Evolutionary conservation across 2,888 invertebrate species (phyloP).

Genomic region (Drosophila heteroneura): DNA sequence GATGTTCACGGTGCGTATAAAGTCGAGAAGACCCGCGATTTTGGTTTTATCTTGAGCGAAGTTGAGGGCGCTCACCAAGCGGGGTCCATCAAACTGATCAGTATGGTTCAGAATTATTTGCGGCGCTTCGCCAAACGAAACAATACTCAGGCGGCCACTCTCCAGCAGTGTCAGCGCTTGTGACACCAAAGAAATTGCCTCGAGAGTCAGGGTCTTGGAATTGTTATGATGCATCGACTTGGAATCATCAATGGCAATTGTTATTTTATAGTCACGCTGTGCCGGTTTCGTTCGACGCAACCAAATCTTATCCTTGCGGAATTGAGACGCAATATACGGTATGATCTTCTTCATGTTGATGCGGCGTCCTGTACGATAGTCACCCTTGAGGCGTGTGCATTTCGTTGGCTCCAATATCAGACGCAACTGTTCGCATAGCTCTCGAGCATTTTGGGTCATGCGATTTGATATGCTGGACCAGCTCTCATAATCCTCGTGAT

Average conservation of each 20-base stretch:
- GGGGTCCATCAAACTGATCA: slow-evolving; percentile 92
- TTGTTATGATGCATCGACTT: slow-evolving; percentile 95
- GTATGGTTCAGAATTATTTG: slow-evolving; percentile 96
- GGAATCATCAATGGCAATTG: slow-evolving; percentile 98
- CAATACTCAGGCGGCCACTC: slow-evolving; percentile 95
- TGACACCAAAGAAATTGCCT: slow-evolving; percentile 96
- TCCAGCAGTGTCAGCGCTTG: slow-evolving; percentile 96
- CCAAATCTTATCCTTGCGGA: slow-evolving; percentile 99
- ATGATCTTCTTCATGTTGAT: slow-evolving; percentile 99
- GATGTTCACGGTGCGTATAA: slow-evolving; percentile 89
- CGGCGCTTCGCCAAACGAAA: slow-evolving; percentile 95
- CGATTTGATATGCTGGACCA: slow-evolving; percentile 85
- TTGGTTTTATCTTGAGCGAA: slow-evolving; percentile 96
- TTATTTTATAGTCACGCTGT: slow-evolving; percentile 97
- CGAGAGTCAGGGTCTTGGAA: slow-evolving; percentile 96
- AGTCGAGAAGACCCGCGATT: slow-evolving; percentile 93
- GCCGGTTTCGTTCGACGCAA: slow-evolving; percentile 97
- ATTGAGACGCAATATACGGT: slow-evolving; percentile 99
- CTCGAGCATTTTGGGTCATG: slow-evolving; percentile 89
- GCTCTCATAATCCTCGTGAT: slow-evolving; percentile 81
- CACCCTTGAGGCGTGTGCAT: slow-evolving; percentile 95
- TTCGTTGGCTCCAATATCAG: slow-evolving; percentile 98
- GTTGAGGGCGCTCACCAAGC: slow-evolving; percentile 91
- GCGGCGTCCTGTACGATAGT: slow-evolving; percentile 97
- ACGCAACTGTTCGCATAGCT: slow-evolving; percentile 96